phyloP scores from a whole-genome alignment of 2,113 vertebrate genomes.

The Cottus gobio region DNA sequence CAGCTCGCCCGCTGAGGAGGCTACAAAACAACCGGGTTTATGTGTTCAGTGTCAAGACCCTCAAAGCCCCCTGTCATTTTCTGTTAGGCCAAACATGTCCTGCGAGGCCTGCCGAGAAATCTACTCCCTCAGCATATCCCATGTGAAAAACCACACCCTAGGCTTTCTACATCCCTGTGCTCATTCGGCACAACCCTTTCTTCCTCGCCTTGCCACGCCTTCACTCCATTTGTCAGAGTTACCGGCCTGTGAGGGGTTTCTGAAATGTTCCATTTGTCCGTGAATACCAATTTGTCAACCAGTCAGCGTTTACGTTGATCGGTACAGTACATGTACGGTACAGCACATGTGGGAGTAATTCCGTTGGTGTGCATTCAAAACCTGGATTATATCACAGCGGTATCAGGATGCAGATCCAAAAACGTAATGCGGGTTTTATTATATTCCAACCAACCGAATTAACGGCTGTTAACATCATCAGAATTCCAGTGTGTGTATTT shows the following conservation, averaged over 20 bases:
- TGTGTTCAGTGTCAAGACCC: slow-evolving; percentile 72
- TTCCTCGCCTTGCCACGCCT: slow-evolving; percentile 30
- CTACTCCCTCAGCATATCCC: slow-evolving; percentile 59
- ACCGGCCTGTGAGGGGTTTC: slow-evolving; percentile 69
- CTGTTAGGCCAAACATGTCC: slow-evolving; percentile 78
- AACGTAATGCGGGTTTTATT: slow-evolving; percentile 53
- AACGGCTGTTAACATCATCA: slow-evolving; percentile 30
- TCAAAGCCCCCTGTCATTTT: slow-evolving; percentile 79
- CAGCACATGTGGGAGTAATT: slow-evolving; percentile 65
- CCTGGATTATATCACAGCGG: slow-evolving; percentile 58
- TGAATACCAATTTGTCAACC: slow-evolving; percentile 80
- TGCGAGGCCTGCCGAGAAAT: slow-evolving; percentile 65
- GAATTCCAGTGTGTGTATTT: slow-evolving; percentile 9
- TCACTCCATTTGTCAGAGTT: slow-evolving; percentile 78
- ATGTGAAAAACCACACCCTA: slow-evolving; percentile 52
- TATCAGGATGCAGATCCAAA: slow-evolving; percentile 52
- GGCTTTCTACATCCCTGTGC: slow-evolving; percentile 28
- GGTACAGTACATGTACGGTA: slow-evolving; percentile 43
- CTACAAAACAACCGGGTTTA: slow-evolving; percentile 64
- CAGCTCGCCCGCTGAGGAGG: slow-evolving; percentile 51
- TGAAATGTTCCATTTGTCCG: slow-evolving; percentile 81
- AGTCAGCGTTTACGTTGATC: slow-evolving; percentile 76
- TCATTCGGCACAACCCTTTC: slow-evolving; percentile 57
- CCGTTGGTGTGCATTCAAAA: slow-evolving; percentile 53
- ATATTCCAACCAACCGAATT: slow-evolving; percentile 46